phyloP scores from a whole-genome alignment of 1,140 invertebrate genomes.

The Scaptomyza hsui region DNA sequence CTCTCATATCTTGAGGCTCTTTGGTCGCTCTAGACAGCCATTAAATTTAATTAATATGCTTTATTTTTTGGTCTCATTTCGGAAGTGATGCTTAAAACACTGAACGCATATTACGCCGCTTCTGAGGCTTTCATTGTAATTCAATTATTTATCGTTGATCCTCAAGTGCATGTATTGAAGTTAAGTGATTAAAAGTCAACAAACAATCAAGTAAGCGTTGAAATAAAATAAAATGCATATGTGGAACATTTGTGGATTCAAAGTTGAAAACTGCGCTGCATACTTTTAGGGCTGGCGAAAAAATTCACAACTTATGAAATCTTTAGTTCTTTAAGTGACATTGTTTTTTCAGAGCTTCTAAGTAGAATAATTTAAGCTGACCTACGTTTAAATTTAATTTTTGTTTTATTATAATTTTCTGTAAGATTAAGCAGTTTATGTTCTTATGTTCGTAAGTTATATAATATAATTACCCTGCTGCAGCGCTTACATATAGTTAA shows the following conservation, averaged over 20 bases:
- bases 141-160: neutral
- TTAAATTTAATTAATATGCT: constrained; percentile 72
- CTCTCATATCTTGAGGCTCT: constrained; percentile 6
- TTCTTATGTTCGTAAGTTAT: neutral
- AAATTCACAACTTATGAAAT: too few relatives aligned
- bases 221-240: neutral
- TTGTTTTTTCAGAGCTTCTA: too few relatives aligned
- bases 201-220: neutral
- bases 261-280: too few relatives aligned
- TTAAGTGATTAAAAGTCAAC: neutral
- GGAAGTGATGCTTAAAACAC: neutral
- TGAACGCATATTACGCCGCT: neutral
- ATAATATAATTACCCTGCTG: neutral
- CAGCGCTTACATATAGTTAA: neutral
- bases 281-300: too few relatives aligned
- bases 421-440: neutral
- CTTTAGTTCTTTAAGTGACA: too few relatives aligned
- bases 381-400: too few relatives aligned
- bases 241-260: neutral
- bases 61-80: constrained; percentile 9
- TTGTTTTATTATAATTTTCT: neutral
- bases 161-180: neutral
- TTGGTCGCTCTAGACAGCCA: constrained; percentile 51
- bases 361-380: too few relatives aligned
- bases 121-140: neutral